These are phyloP conservation scores for Drosophila eohydei DNA, from an alignment of 2,888 invertebrate genomes.

Conservation along the genomic window DNA sequence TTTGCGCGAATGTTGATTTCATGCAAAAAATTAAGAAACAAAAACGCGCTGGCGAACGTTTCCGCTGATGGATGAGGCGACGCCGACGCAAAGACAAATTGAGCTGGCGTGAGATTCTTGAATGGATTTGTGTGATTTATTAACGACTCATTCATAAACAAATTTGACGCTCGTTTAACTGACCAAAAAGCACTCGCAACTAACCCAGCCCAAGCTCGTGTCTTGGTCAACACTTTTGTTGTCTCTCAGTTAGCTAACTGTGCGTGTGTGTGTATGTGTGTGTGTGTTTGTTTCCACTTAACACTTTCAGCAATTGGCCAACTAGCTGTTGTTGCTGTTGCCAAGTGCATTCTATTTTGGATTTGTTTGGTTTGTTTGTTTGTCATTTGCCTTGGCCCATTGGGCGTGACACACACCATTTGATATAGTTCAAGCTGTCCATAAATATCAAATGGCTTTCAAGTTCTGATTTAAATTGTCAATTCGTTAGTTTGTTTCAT, in stretches of 20 bases:
- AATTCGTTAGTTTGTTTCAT: neutral
- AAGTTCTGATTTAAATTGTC: slow-evolving; percentile 17
- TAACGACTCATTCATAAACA: slow-evolving; percentile 64
- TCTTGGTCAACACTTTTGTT: slow-evolving; percentile 24
- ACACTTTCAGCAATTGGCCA: slow-evolving; percentile 59
- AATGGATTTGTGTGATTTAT: slow-evolving; percentile 71
- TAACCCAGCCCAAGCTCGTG: slow-evolving; percentile 17
- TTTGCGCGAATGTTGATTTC: slow-evolving; percentile 49
- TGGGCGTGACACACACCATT: slow-evolving; percentile 20
- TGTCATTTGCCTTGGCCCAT: slow-evolving; percentile 47
- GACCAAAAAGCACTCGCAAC: slow-evolving; percentile 40
- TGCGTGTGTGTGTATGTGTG: slow-evolving; percentile 28
- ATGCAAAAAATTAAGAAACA: slow-evolving; percentile 35
- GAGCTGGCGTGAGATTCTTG: slow-evolving; percentile 48
- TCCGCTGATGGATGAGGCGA: slow-evolving; percentile 55
- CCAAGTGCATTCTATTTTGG: slow-evolving; percentile 58
- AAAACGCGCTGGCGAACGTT: slow-evolving; percentile 41
- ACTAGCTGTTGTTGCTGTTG: slow-evolving; percentile 20
- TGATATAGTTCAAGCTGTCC: neutral
- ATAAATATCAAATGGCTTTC: slow-evolving; percentile 5
- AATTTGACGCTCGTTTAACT: slow-evolving; percentile 49
- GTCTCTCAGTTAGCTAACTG: slow-evolving; percentile 7
- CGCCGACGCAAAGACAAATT: slow-evolving; percentile 56
- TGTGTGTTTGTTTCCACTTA: slow-evolving; percentile 57
- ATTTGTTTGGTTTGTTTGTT: slow-evolving; percentile 43